Evolutionary conservation across 2,113 vertebrate species (phyloP), one percentile per base, ranked within the genome.

Genomic region (Ictalurus furcatus): DNA sequence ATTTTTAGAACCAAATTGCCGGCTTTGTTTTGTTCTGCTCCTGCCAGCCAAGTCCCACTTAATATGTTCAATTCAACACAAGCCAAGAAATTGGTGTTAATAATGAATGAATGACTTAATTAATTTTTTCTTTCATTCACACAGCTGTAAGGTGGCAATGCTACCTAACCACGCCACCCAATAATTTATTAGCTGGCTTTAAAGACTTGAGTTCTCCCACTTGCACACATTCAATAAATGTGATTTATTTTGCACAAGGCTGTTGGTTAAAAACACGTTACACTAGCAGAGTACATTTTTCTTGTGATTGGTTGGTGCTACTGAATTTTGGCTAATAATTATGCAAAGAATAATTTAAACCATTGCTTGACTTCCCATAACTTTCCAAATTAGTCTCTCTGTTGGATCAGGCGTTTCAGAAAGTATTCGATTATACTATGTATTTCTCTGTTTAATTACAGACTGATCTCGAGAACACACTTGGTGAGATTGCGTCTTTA

Each of bases 401-500:
- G 12, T 54, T 54, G 30, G 17, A 59, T 82, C 16, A 1, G 37
- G 4, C 8, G 8, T 76, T 44, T 76, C 73, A 52, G 13, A n/a
- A 63, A 87, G 61, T 61, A 19, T 79, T 14, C 84, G 28, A 71
- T 44, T 86, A 40, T 56, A n/a, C 40, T 71, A 48, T 80, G 78
- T 54, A n/a, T 30, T 1, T 56, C 48, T 84, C 40, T 91, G 30
- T 90, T 25, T 88, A 40, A 76, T 61, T 67, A 67, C 78, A 96
- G 95, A 94, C 90, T 4, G 95, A 96, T 90, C 83, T 96, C 92
- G 89, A 92, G 80, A 92, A 94, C 90, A 95, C 94, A 9, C 91
- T 96, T 9, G 95, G 95, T 58, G 96, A 96, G 90, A 94, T 93
- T 69, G 95, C 93, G 2, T 93, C 95, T 1, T 90, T 96, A 83